Evolutionary conservation across 2,797 vertebrate species (phyloP).

Genomic region (Aeoliscus strigatus): DNA sequence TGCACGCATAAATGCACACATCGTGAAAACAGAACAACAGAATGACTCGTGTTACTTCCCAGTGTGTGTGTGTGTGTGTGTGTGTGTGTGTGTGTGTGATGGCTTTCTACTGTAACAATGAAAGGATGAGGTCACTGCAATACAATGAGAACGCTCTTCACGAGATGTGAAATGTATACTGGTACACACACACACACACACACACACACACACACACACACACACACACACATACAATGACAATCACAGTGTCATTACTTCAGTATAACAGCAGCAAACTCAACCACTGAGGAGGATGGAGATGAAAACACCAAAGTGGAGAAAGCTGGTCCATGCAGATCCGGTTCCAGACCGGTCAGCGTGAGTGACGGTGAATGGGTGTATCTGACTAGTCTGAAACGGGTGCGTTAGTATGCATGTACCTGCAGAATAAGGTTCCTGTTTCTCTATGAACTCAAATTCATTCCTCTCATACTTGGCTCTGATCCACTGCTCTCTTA

Average conservation of each 20-base stretch:
- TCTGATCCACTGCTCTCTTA: conserved; percentile 92
- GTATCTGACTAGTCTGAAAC: too few species aligned
- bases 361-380: too few species aligned
- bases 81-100: conserved; percentile 14
- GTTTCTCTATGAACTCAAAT: conserved; percentile 84
- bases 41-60: conserved; percentile 35
- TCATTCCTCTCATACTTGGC: conserved; percentile 91
- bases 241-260: conserved; percentile 22
- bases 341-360: too few species aligned
- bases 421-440: conserved; percentile 94
- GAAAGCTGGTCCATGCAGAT: too few species aligned
- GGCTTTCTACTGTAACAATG: conserved; percentile 23
- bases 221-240: conserved; percentile 8
- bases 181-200: conserved; percentile 10
- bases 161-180: conserved; percentile 45
- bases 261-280: too few species aligned
- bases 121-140: conserved; percentile 52
- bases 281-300: conserved; percentile 5
- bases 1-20: too few species aligned
- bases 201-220: conserved; percentile 12
- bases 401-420: conserved; percentile 2
- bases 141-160: conserved; percentile 42
- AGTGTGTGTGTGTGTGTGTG: conserved; percentile 15
- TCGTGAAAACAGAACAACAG: conserved; percentile 34
- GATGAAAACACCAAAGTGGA: too few species aligned